Percentiles rank a stretch among this genome's conserved stretches.
These are phyloP conservation scores for Lithobates pipiens DNA, from an alignment of 2,797 vertebrate species.

Conservation along the genomic window DNA sequence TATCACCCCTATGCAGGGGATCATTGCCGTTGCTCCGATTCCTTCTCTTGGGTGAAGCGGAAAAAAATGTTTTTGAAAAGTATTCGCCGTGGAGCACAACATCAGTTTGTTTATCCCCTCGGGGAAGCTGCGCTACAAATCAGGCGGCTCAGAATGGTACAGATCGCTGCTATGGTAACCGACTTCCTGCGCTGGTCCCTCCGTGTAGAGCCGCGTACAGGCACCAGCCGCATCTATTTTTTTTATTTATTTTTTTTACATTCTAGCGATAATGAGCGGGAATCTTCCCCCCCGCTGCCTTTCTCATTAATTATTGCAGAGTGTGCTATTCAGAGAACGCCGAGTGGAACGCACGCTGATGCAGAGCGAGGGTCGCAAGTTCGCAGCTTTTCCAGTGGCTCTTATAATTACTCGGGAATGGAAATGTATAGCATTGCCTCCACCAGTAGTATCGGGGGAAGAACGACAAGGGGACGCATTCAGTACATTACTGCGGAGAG, in stretches of 20 bases:
- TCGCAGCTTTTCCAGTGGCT: no score
- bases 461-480: no score
- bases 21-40: background rate
- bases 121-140: conserved; percentile 28
- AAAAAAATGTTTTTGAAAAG: background rate
- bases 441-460: no score
- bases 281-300: conserved; percentile 11
- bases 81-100: conserved; percentile 11
- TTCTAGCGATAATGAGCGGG: conserved; percentile 28
- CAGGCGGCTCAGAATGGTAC: conserved; percentile 29
- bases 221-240: conserved; percentile 12
- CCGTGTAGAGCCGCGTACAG: background rate
- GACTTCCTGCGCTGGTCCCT: background rate
- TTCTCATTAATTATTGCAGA: conserved; percentile 47
- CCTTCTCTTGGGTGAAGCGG: background rate
- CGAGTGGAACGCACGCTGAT: no score
- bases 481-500: no score
- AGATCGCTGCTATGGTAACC: conserved; percentile 56
- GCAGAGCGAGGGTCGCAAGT: no score
- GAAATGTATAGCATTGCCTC: no score
- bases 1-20: no score
- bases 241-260: background rate
- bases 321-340: conserved; percentile 5
- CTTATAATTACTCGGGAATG: no score
- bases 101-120: conserved; percentile 50